Base-by-base conservation (phyloP, 2,888 invertebrate genomes). In the Chydorus sphaericus region DNA sequence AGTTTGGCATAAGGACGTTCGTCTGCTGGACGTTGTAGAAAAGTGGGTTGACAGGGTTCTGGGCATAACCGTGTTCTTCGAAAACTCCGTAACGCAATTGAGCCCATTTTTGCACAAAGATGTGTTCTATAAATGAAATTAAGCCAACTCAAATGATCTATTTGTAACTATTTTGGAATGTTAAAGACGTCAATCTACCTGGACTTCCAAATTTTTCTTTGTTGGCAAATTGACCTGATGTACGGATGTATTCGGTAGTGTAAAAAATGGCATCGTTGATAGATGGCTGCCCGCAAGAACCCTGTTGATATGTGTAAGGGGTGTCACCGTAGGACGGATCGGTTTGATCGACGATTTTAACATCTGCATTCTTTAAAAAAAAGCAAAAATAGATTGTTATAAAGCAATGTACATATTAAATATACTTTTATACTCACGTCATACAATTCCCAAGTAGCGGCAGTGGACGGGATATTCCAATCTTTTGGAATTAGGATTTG, bases 241-340 rank as follows among this genome's bases (percentile, higher is more conserved):
- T 39, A 7, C 6, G 8, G 6, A 64, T 31, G 52, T 62, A 64
- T 36, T 61, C 60, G 2, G 62, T 63, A 3, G 65, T 64, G 23
- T 65, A 50, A 52, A 63, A 62, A 48, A 66, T 63, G 33, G 62
- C 63, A 48, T 60, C 58, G 18, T 65, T 65, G n/a, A n/a, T n/a
- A n/a, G n/a, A n/a, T 3, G 60, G 62, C 48, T 63, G 60, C 6
- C 64, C 65, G 48, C 66, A 66, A 14, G 62, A 62, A 23, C 63
- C 63, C 10, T 62, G 60, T 53, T 65, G 65, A 37, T 62, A 51
- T 2, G 65, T 65, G 57, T 64, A 65, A 1, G 65, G 65, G 8
- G n/a, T 16, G 56, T 65, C 60, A 8, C 62, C 63, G 49, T 62
- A 61, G 11, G 57, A 54, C 1, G 63, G 62, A 58, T 67, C 66